Percentiles rank a stretch among this genome's conserved stretches.
Conservation (phyloP, 1,140 invertebrate genomes). For the Mya arenaria region DNA sequence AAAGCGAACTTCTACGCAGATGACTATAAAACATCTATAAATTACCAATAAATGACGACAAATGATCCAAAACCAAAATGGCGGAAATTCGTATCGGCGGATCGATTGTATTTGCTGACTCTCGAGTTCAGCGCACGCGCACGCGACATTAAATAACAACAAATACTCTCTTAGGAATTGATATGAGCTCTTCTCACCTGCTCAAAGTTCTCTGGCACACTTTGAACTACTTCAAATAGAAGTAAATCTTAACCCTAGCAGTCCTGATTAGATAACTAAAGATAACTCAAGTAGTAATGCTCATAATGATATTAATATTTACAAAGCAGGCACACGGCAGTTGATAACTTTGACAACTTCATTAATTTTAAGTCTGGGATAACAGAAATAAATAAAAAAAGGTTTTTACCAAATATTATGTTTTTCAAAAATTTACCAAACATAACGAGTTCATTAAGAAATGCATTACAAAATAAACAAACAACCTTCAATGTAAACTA, state of each 20-base stretch:
- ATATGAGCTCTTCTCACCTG: slow-evolving; percentile 46
- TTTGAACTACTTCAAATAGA: background rate
- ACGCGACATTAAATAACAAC: slow-evolving; percentile 55
- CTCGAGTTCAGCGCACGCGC: slow-evolving; percentile 43
- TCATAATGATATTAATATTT: too few relatives aligned
- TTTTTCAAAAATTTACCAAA: too few relatives aligned
- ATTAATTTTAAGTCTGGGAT: too few relatives aligned
- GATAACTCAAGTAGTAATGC: too few relatives aligned
- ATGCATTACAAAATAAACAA: too few relatives aligned
- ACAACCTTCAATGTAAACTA: too few relatives aligned
- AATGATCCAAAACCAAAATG: slow-evolving; percentile 28
- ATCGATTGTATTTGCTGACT: slow-evolving; percentile 31
- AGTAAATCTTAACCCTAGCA: slow-evolving; percentile 8
- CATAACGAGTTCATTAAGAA: too few relatives aligned
- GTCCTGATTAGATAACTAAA: slow-evolving; percentile 40
- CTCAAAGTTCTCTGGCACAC: slow-evolving; percentile 21
- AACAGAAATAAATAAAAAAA: too few relatives aligned
- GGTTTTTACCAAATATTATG: too few relatives aligned
- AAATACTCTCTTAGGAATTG: slow-evolving; percentile 37
- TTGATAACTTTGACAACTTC: too few relatives aligned
- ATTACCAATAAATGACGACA: slow-evolving; percentile 42
- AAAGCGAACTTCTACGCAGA: slow-evolving; percentile 24
- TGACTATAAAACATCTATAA: slow-evolving; percentile 44
- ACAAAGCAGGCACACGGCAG: too few relatives aligned
- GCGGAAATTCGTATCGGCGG: background rate